Base-by-base conservation (phyloP, 2,888 invertebrate genomes). In the Belgica antarctica region DNA sequence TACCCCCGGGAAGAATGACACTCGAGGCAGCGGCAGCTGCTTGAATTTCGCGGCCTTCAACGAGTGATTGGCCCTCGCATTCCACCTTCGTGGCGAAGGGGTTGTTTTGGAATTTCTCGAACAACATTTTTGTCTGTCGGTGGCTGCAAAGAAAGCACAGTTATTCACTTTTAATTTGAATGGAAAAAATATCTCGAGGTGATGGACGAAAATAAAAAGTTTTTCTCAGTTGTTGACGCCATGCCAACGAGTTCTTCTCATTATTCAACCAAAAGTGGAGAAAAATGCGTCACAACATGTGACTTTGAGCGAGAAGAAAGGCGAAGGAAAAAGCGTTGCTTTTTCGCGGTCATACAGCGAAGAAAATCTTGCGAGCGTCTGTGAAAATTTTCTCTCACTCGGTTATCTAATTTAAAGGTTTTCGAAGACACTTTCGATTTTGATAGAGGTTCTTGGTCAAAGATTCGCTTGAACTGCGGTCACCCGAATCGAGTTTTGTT, bases 1-100 rank as follows among this genome's bases (percentile, higher is more conserved):
- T 7, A 65, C 65, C 65, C 57, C 68, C 68, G 28, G 27, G 31
- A 19, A 66, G 25, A 28, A 68, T 57, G n/a, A 68, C 68, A 57
- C 57, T 57, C 34, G 68, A 68, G 24, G 34, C 72, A 36, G 73
- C 73, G 47, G 78, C 77, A 17, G 75, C 73, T 5, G 41, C 41
- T n/a, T 41, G 41, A n/a, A 3, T 41, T 52, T 52, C 71, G 46
- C 73, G 73, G n/a, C n/a, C n/a, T n/a, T n/a, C n/a, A n/a, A n/a
- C n/a, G n/a, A n/a, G n/a, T n/a, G n/a, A n/a, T n/a, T n/a, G n/a
- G 69, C 82, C 76, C 75, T 85, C 84, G 78, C 87, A 87, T 75
- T 82, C 82, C 25, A 81, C 85, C 62, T 82, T 79, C 72, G 82
- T 79, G 75, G 83, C 84, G 82, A 87, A 87, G 70, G 86, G 84